Evolutionary conservation across 2,888 invertebrate species (phyloP).

Genomic region (Polylopha cassiicola): DNA sequence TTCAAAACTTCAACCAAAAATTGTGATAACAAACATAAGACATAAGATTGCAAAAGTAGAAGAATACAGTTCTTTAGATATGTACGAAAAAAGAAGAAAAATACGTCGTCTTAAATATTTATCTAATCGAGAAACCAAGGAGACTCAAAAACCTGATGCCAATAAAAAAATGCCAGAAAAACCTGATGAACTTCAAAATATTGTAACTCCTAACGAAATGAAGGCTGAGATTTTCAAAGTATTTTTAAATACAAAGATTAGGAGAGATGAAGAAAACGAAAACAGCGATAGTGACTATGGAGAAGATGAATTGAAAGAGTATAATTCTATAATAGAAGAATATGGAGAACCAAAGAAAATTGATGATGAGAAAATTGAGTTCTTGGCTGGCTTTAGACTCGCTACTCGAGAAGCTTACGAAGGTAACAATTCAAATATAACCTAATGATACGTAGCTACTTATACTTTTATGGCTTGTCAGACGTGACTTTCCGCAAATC

Average conservation of each 20-base stretch:
- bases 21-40: constrained; percentile 57
- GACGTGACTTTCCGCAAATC: too few relatives aligned
- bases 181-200: constrained; percentile 37
- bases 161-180: constrained; percentile 37
- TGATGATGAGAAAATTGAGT: constrained; percentile 71
- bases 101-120: constrained; percentile 61
- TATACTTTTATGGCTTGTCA: too few relatives aligned
- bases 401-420: constrained; percentile 78
- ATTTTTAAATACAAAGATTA: constrained; percentile 45
- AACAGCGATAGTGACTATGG: constrained; percentile 72
- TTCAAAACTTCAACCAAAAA: constrained; percentile 56
- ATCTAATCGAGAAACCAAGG: constrained; percentile 42
- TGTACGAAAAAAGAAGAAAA: constrained; percentile 73
- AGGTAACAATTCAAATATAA: constrained; percentile 62
- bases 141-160: constrained; percentile 37
- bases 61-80: constrained; percentile 67
- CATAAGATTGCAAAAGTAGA: constrained; percentile 49
- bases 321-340: constrained; percentile 72
- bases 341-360: constrained; percentile 55
- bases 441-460: constrained; percentile 1
- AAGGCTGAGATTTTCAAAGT: constrained; percentile 61
- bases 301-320: constrained; percentile 67
- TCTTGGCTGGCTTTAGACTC: constrained; percentile 79
- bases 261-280: constrained; percentile 52
- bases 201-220: constrained; percentile 64